Evolutionary conservation across 1,140 invertebrate species (phyloP).

Genomic region (Parasteatoda tepidariorum): DNA sequence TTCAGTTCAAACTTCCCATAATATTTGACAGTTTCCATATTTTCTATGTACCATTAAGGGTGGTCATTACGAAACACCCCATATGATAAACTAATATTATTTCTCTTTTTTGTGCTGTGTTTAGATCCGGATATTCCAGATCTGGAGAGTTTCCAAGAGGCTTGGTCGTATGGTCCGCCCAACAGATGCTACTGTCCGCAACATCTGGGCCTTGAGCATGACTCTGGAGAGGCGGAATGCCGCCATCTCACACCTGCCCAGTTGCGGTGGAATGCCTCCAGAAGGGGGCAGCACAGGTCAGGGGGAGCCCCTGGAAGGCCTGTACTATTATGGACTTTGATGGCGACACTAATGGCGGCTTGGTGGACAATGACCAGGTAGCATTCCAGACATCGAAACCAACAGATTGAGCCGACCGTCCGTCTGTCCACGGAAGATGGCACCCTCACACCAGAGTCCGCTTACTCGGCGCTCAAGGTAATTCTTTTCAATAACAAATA

Average conservation of each 20-base stretch:
- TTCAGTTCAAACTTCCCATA: no score
- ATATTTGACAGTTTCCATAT: no score
- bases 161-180: constrained; percentile 54
- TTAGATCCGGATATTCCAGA: constrained; percentile 62
- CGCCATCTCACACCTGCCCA: constrained; percentile 27
- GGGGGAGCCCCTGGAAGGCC: constrained; percentile 6
- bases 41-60: no score
- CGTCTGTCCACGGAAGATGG: constrained; percentile 47
- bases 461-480: constrained; percentile 6
- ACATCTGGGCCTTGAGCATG: constrained; percentile 16
- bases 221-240: constrained; percentile 40
- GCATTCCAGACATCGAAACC: constrained; percentile 56
- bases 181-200: constrained; percentile 53
- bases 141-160: constrained; percentile 59
- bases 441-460: constrained; percentile 9
- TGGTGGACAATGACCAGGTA: constrained; percentile 44
- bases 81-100: no score
- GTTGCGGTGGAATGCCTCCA: constrained; percentile 18
- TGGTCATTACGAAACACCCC: no score
- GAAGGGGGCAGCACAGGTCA: constrained; percentile 30
- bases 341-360: background rate
- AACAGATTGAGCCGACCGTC: constrained; percentile 57
- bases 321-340: background rate
- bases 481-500: no score
- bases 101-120: background rate